phyloP scores from a whole-genome alignment of 53 echinoderm and acorn worm species.

The Mesocentrotus franciscanus region DNA sequence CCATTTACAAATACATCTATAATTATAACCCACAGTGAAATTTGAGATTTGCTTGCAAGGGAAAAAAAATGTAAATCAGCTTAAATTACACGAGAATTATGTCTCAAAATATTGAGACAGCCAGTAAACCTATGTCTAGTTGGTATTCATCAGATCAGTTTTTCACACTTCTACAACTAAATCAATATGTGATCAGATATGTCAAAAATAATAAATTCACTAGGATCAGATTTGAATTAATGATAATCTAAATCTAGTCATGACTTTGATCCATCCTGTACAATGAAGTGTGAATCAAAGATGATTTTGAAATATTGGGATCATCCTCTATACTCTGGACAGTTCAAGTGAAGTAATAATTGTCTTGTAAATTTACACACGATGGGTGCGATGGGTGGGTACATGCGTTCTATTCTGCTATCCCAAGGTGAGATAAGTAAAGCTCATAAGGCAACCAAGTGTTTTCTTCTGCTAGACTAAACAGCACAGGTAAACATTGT shows the following conservation, averaged over 20 bases:
- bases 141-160: too few relatives aligned
- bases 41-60: neutral
- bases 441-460: conserved; percentile 36
- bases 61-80: neutral
- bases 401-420: neutral
- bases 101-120: neutral
- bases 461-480: conserved; percentile 56
- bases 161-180: too few relatives aligned
- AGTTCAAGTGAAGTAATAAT: conserved; percentile 47
- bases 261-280: neutral
- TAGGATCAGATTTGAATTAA: too few relatives aligned
- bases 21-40: neutral
- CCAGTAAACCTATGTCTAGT: too few relatives aligned
- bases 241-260: too few relatives aligned
- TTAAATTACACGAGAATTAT: neutral
- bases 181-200: too few relatives aligned
- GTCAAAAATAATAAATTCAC: too few relatives aligned
- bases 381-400: neutral
- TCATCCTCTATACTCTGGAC: neutral
- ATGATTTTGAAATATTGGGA: neutral
- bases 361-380: conserved; percentile 42
- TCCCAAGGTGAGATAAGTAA: conserved; percentile 45
- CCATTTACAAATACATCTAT: neutral
- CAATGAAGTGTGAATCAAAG: neutral
- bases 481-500: conserved; percentile 46